These are phyloP conservation scores for Ochropacha duplaris DNA, from an alignment of 2,888 invertebrate species.

Conservation along the genomic window DNA sequence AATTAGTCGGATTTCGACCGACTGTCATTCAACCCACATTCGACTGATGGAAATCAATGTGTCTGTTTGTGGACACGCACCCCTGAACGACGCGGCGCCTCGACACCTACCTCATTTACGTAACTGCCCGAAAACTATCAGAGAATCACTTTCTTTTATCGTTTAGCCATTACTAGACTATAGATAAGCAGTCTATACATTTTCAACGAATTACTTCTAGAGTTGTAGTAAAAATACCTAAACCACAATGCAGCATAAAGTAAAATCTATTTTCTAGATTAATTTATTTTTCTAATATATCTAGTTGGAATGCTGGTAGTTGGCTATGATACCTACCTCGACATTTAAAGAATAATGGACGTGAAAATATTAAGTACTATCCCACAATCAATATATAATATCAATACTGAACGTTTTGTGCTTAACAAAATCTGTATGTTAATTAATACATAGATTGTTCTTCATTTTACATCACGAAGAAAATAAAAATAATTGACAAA, in stretches of 20 bases:
- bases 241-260: no score
- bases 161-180: not conserved
- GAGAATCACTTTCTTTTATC: slow-evolving; percentile 4
- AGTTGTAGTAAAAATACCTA: not conserved
- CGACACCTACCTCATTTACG: not conserved
- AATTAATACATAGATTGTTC: no score
- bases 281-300: no score
- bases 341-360: no score
- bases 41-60: slow-evolving; percentile 29
- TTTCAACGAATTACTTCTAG: not conserved
- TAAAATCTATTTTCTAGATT: not conserved
- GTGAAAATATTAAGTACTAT: no score
- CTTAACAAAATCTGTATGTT: no score
- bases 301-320: no score
- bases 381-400: no score
- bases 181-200: not conserved
- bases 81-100: not conserved
- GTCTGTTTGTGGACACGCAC: slow-evolving; percentile 9
- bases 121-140: not conserved
- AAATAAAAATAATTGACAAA: no score
- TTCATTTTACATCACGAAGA: no score
- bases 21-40: slow-evolving; percentile 16
- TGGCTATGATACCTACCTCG: no score
- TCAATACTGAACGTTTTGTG: no score
- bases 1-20: slow-evolving; percentile 26